Evolutionary conservation across 2,113 vertebrate genomes (phyloP).

Genomic region (Stegastes partitus): DNA sequence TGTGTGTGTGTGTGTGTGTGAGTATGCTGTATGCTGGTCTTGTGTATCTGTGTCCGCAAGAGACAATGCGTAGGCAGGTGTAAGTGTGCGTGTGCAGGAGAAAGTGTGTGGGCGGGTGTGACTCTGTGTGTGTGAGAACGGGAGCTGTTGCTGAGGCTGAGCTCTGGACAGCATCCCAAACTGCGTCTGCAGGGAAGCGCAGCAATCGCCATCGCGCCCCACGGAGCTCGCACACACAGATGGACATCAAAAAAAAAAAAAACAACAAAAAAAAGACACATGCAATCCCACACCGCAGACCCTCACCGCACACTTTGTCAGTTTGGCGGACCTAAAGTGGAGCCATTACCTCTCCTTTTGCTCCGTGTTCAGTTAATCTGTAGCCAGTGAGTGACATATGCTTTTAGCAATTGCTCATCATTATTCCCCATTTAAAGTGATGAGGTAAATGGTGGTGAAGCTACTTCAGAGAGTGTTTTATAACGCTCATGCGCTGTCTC

Average conservation of each 20-base stretch:
- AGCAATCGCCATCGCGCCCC: slow-evolving; percentile 28
- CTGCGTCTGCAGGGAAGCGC: slow-evolving; percentile 53
- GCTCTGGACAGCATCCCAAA: slow-evolving; percentile 64
- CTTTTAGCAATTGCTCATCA: slow-evolving; percentile 30
- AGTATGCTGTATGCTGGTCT: background rate
- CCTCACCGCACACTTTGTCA: slow-evolving; percentile 21
- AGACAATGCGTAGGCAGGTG: slow-evolving; percentile 60
- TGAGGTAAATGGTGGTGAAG: slow-evolving; percentile 47
- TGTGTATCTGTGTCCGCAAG: slow-evolving; percentile 31
- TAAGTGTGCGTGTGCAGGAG: slow-evolving; percentile 33
- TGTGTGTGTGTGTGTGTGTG: slow-evolving; percentile 19
- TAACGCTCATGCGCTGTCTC: background rate
- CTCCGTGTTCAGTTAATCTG: slow-evolving; percentile 15
- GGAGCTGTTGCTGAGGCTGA: slow-evolving; percentile 58
- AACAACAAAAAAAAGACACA: slow-evolving; percentile 17
- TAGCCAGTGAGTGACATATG: slow-evolving; percentile 19
- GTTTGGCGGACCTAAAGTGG: slow-evolving; percentile 13
- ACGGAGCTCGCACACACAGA: slow-evolving; percentile 52
- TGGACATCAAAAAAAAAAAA: no score
- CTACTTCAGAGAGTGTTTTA: slow-evolving; percentile 29
- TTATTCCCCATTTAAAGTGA: slow-evolving; percentile 36
- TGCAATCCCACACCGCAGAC: slow-evolving; percentile 4
- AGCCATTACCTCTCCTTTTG: slow-evolving; percentile 15
- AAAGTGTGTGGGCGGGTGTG: slow-evolving; percentile 43
- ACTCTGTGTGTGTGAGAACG: slow-evolving; percentile 33